Base-by-base conservation (phyloP, 1,140 invertebrate species). In the Zaprionus vittiger region DNA sequence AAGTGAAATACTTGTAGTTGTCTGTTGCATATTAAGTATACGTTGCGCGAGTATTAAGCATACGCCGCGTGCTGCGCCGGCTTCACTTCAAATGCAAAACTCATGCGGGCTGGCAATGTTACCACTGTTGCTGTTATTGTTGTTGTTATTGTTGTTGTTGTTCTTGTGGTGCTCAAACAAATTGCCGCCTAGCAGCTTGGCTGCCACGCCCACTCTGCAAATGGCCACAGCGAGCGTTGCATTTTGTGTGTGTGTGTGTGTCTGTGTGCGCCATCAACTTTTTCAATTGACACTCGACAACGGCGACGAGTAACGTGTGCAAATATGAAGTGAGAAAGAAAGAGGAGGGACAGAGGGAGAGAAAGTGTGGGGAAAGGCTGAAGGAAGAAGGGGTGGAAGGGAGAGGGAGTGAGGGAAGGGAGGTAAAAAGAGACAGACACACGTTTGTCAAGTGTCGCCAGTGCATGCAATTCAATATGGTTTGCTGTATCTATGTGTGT, bases 281-380 rank as follows among this genome's bases (percentile, higher is more conserved):
- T 89, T 86, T 87, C 84, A 87, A 87, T 87, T 87, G 84, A 87
- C 84, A 89, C 84, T 89, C 83, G 75, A 81, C 84, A 89, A 73
- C 41, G 41, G 68, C 54, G 4, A 52, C 73, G 78, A 83, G 56
- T 68, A 54, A 31, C 62, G 73, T 41, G 60, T 41, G 70, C 83
- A 86, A 80, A 83, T 77, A 74, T 52, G 73, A 77, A 56, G 52
- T 17, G 20, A 47, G 22, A 24, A 26, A 31, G 2, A 28, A 49
- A 11, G 4, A 2, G 9, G 17, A n/a, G 22, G 41, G 0, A 3
- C n/a, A 4, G 2, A 44, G 38, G 5, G n/a, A 6, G 15, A n/a
- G 38, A 26, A 26, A 28, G 31, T 11, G 9, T 28, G 31, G 9
- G 9, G 31, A 11, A 11, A 31, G 31, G 0, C 2, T 34, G 2